These are phyloP conservation scores for Siniperca knerii DNA, from an alignment of 2,113 vertebrate species.

Conservation along the genomic window DNA sequence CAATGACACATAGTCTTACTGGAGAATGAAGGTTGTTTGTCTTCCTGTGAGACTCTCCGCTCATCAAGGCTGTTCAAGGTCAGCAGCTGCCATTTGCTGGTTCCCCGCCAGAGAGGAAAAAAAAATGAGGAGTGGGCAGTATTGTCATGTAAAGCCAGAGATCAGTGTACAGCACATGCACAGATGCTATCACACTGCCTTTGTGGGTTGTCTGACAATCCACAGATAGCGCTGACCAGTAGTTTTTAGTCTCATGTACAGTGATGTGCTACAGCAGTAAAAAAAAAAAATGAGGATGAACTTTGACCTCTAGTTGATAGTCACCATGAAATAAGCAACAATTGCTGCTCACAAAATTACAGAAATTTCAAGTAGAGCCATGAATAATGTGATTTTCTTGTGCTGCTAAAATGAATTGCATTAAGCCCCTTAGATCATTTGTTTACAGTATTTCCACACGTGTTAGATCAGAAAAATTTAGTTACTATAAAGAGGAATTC, in stretches of 20 bases:
- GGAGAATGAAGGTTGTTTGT: conserved; percentile 38
- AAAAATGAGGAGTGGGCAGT: conserved; percentile 15
- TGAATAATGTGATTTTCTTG: not conserved
- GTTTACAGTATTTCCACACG: not conserved
- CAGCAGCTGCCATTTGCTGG: conserved; percentile 27
- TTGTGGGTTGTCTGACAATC: not conserved
- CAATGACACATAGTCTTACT: conserved; percentile 22
- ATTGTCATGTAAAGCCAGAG: conserved; percentile 17
- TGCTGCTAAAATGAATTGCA: not conserved
- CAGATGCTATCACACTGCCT: not conserved
- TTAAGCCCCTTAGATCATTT: not conserved
- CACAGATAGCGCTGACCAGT: not conserved
- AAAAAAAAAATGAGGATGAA: not conserved
- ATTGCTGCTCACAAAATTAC: not conserved
- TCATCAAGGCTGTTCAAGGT: conserved; percentile 65
- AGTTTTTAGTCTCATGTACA: not conserved
- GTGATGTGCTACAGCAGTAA: not conserved
- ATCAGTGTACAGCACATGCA: conserved; percentile 2
- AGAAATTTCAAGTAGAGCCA: not conserved
- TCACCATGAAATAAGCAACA: not conserved
- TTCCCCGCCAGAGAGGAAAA: not conserved
- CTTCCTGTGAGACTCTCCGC: conserved; percentile 31
- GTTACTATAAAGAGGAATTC: not conserved
- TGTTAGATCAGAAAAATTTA: not conserved
- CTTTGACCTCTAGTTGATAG: not conserved